Base-by-base conservation (phyloP, 2,113 vertebrate genomes). In the Canis aureus region DNA sequence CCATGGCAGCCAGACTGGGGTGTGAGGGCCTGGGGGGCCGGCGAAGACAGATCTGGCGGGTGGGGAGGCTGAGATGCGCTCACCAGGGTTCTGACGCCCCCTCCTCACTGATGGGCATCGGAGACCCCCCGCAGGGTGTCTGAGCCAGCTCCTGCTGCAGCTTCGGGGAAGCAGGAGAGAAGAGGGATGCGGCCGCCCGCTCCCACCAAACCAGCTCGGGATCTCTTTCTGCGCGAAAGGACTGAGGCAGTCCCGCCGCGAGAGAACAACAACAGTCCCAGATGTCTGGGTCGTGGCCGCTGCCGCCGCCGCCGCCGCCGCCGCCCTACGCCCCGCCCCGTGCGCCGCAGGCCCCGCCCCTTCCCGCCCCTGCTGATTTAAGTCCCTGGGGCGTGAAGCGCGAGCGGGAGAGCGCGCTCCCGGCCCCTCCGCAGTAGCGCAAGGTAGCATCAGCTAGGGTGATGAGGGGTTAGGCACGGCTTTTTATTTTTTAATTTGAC, bases 1-100 rank as follows among this genome's bases (percentile, higher is more conserved):
- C 99, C 99, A 99, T 99, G 91, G 78, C 95, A 92, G 87, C 67
- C 59, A 79, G 62, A 27, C 16, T 23, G 20, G 49, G 67, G 57
- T 20, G 20, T 62, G 91, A 73, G 22, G 57, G 57, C 53, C 92
- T 22, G 66, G 79, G 69, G 57, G 35, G 55, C 73, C 22, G 32
- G 59, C 19, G 90, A 81, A 91, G 92, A 90, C 91, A 59, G 43
- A 43, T 43, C 55, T 3, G 79, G 43, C 43, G 43, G 59, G 32
- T 16, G 32, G 82, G 69, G 55, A 20, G 6, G 32, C 80, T 51
- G 66, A 66, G 74, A 60, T 59, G 84, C 38, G 80, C 71, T 98
- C 97, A 97, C 83, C 92, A 78, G 60, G 84, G 49, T 97, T 74
- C 67, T 51, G 80, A 67, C 69, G 73, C 84, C 96, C 97, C 90